Evolutionary conservation across 2,888 invertebrate species (phyloP).

Genomic region (Eupithecia subfuscata): DNA sequence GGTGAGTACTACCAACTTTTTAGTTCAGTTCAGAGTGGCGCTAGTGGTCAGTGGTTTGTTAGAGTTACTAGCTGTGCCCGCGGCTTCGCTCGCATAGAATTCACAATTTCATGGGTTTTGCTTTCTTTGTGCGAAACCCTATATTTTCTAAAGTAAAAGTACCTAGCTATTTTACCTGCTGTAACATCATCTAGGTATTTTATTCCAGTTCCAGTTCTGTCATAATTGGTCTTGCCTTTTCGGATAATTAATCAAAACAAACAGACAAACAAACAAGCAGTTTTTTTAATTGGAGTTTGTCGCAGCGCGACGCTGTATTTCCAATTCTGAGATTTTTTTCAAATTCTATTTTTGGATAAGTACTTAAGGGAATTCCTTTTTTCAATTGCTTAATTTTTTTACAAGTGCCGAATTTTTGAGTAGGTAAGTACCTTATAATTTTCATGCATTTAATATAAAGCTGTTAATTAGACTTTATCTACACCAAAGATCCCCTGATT

Average conservation of each 20-base stretch:
- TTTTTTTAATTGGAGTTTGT: too few relatives aligned
- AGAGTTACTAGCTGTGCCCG: background rate
- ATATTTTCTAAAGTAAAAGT: background rate
- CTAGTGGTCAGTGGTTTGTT: background rate
- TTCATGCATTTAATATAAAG: too few relatives aligned
- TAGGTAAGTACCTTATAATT: too few relatives aligned
- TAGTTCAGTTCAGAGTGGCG: background rate
- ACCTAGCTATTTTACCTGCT: background rate
- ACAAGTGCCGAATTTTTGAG: too few relatives aligned
- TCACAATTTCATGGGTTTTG: background rate
- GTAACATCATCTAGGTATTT: background rate
- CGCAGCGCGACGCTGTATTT: too few relatives aligned
- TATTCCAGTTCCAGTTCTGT: background rate
- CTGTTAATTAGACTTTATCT: too few relatives aligned
- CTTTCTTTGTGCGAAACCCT: background rate
- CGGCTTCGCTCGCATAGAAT: background rate
- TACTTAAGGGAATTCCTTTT: too few relatives aligned
- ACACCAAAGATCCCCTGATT: too few relatives aligned
- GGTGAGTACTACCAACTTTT: background rate
- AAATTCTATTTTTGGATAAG: too few relatives aligned
- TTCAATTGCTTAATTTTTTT: too few relatives aligned
- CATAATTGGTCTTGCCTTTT: background rate
- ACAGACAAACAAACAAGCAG: too few relatives aligned
- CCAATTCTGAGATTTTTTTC: too few relatives aligned
- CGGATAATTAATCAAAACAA: background rate